Evolutionary conservation across 2,888 invertebrate genomes (phyloP), one percentile per base, ranked within the genome.

Genomic region (Cylloceria caligata): DNA sequence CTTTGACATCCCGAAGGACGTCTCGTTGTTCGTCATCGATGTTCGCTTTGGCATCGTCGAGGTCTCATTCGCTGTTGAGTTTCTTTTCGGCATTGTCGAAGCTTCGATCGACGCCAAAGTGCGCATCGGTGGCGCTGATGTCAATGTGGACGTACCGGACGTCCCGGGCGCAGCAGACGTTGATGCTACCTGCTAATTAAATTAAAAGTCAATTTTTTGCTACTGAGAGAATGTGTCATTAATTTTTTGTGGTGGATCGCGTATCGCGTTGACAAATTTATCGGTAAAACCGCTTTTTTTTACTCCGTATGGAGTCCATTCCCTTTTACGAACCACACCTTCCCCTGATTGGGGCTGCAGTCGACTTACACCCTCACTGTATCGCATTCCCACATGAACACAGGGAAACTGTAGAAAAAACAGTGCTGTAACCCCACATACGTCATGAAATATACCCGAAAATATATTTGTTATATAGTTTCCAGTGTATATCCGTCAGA

Each of bases 121-220:
- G 65, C 68, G 52, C 34, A 75, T 81, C 55, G 77, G 49, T 45
- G 62, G 34, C 27, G 64, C 45, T 30, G 68, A 47, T 21, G 47
- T 81, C 52, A 74, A 55, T 67, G 47, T 64, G 7, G 75, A 81
- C n/a, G 79, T 71, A 24, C 71, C 73, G 11, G 86, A 85, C 36
- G 84, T 85, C 24, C 87, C 85, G 30, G 84, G 83, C n/a, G 85
- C 80, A 27, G 87, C 88, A 24, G 91, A 91, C 67, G 90, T 90
- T 47, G 91, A 89, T 84, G 92, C 90, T 80, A 91, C 87, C 88
- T 92, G 90, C 89, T 90, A 77, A 36, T 62, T 52, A 67, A 83
- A 76, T 72, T 60, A n/a, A 74, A 34, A 57, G 34, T 39, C 19
- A 47, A 49, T 30, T 16, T 27, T 21, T 34, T 11, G 0, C 24